A percentile compares a stretch with the other conserved stretches of the same genome.
Evolutionary conservation across 64 coral and sea anemone genomes (phyloP).

Genomic region (Montipora foliosa): DNA sequence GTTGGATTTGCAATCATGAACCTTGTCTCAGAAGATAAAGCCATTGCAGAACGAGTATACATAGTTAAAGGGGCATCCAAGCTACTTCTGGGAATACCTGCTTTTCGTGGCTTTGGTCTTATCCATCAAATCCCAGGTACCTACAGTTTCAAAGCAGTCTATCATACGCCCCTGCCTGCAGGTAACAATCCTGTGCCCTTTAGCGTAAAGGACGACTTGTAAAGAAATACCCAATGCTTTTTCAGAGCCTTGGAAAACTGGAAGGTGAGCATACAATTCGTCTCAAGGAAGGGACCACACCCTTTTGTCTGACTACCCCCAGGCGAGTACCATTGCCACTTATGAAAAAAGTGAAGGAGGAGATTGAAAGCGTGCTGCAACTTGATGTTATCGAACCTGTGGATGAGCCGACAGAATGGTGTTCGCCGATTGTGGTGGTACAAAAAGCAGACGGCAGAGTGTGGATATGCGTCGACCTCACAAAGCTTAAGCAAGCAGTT

Average conservation of each 20-base stretch:
- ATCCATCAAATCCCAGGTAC: constrained; percentile 2
- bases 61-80: constrained; percentile 27
- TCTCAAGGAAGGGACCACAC: neutral
- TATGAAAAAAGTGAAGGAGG: neutral
- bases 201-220: constrained; percentile 1
- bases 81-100: constrained; percentile 38
- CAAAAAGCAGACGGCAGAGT: neutral
- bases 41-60: constrained; percentile 3
- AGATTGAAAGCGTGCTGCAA: neutral
- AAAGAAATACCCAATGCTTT: constrained; percentile 37
- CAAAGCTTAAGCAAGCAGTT: constrained; percentile 2
- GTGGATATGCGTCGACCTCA: neutral
- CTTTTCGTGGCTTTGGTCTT: neutral
- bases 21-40: neutral
- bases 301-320: neutral
- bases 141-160: neutral
- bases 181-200: neutral
- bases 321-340: no score
- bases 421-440: constrained; percentile 25
- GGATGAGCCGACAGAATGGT: constrained; percentile 18
- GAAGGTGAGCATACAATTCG: constrained; percentile 3
- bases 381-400: neutral
- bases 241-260: constrained; percentile 24
- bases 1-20: constrained; percentile 30
- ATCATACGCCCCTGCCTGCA: neutral